Evolutionary conservation across 2,113 vertebrate genomes (phyloP), one percentile per base, ranked within the genome.

Genomic region (Corvus moneduloides): DNA sequence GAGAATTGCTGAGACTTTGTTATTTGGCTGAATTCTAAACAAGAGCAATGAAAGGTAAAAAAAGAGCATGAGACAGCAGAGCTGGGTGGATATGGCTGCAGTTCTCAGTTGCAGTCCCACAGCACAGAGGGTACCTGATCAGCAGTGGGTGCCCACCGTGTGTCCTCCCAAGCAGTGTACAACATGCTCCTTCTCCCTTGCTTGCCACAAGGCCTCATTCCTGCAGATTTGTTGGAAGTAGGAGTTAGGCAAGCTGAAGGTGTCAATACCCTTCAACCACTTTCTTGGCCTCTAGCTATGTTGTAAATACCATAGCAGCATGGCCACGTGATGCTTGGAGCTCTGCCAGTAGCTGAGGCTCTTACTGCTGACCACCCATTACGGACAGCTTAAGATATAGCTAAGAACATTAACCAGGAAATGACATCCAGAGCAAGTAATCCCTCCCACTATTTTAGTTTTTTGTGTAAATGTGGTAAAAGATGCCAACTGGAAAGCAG

Each of bases 121-220:
- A 37, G 71, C 30, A 71, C 20, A 21, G 33, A 55, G 23, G 30
- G 19, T 27, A 28, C 3, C 13, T 41, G 22, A 32, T 35, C 22
- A 78, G 43, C 44, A 54, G 6, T 15, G 39, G 21, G 22, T 61
- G 28, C 26, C 14, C 13, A 58, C 18, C 3, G 0, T 0, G 7
- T 16, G 28, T 63, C 56, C 22, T 59, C 39, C 44, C 63, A 39
- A 61, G 37, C 32, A 30, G 3, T 9, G 12, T 19, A 16, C 37
- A 81, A 51, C 16, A 24, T 2, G 0, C 3, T 78, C 21, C 4
- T 46, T 72, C 67, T 90, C 48, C 35, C 56, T 7, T 39, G 71
- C 49, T 67, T 48, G 37, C 44, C 52, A 32, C 56, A 48, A 74
- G 58, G n/a, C 30, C 39, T 67, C 39, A 23, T 41, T 88, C 51